A percentile compares a stretch with the other conserved stretches of the same genome.
Evolutionary conservation across 2,113 vertebrate species (phyloP).

Genomic region (Prunella himalayana): DNA sequence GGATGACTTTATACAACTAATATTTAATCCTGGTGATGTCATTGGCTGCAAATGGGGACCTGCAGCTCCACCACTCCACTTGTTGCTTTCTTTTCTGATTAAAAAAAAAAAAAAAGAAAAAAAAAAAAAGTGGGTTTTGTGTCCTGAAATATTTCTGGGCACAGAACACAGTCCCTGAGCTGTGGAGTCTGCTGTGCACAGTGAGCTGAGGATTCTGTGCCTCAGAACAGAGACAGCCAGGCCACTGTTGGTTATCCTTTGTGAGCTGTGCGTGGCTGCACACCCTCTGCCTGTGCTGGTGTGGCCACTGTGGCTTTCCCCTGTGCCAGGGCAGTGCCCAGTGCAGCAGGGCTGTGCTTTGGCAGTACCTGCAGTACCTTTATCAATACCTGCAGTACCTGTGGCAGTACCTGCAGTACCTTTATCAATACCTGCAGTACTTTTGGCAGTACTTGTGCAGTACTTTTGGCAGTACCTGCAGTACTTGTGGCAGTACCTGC

Average conservation of each 20-base stretch:
- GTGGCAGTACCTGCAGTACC: too few relatives aligned
- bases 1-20: not conserved
- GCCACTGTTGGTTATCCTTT: not conserved
- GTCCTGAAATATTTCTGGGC: not conserved
- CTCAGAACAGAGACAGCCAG: not conserved
- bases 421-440: too few relatives aligned
- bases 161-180: not conserved
- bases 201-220: not conserved
- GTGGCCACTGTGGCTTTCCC: too few relatives aligned
- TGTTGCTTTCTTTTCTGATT: not conserved
- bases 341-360: not conserved
- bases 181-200: not conserved
- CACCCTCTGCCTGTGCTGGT: not conserved
- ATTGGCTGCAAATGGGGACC: not conserved
- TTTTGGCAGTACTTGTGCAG: too few relatives aligned
- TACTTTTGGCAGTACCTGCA: too few relatives aligned
- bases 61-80: not conserved
- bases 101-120: not conserved
- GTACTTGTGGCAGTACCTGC: too few relatives aligned
- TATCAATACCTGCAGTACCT: too few relatives aligned
- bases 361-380: too few relatives aligned
- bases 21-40: not conserved
- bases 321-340: not conserved
- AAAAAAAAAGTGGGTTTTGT: not conserved
- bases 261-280: rapidly evolving